Evolutionary conservation across 1,140 invertebrate species (phyloP).

Genomic region (Coptotermes formosanus): DNA sequence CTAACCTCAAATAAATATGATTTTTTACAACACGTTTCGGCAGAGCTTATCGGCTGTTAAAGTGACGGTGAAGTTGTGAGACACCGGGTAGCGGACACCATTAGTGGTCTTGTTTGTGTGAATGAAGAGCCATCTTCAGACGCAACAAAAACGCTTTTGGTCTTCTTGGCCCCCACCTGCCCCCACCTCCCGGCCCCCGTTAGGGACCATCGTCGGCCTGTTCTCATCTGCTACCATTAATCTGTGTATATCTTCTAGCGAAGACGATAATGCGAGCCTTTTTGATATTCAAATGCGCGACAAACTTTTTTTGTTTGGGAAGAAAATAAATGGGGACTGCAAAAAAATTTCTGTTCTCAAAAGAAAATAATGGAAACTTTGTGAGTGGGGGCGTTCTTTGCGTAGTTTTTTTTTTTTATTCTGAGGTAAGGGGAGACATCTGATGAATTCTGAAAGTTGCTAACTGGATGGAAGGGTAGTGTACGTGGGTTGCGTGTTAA

Average conservation of each 20-base stretch:
- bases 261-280: background rate
- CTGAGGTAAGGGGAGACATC: background rate
- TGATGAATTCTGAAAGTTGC: background rate
- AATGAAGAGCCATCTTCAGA: background rate
- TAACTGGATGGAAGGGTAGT: background rate
- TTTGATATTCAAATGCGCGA: background rate
- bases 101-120: background rate
- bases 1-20: too few species aligned
- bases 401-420: too few species aligned
- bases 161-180: background rate
- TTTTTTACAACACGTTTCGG: too few species aligned
- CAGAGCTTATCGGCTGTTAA: too few species aligned
- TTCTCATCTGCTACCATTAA: background rate
- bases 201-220: too few species aligned
- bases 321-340: background rate
- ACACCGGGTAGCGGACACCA: background rate
- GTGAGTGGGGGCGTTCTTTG: background rate
- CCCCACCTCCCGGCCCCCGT: background rate
- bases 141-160: background rate
- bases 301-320: background rate
- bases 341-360: background rate
- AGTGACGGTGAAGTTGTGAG: too few species aligned
- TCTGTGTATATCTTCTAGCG: background rate
- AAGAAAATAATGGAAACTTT: background rate
- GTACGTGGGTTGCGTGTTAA: background rate